Conservation (phyloP, 2,888 invertebrate genomes). For the Calameuta filiformis region DNA sequence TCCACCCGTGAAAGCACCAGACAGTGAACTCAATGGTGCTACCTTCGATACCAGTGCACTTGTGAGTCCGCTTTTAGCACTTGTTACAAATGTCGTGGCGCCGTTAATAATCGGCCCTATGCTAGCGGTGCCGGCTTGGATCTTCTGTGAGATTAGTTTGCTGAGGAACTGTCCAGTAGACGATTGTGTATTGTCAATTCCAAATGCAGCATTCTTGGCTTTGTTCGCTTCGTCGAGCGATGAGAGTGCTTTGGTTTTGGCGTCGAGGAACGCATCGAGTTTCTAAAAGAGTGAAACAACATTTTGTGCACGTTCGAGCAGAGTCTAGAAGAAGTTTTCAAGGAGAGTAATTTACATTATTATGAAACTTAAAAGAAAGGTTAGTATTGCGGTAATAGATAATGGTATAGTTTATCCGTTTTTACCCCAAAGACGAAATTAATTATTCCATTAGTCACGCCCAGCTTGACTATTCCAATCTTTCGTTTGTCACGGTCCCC, state of each 20-base stretch:
- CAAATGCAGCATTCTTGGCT: slow-evolving; percentile 80
- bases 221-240: slow-evolving; percentile 79
- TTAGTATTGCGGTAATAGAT: not conserved
- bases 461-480: slow-evolving; percentile 76
- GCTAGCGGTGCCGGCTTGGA: slow-evolving; percentile 73
- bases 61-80: slow-evolving; percentile 48
- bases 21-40: slow-evolving; percentile 66
- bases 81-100: slow-evolving; percentile 70
- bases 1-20: slow-evolving; percentile 72
- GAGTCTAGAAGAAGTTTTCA: not conserved
- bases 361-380: not conserved
- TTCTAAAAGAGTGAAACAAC: slow-evolving; percentile 70
- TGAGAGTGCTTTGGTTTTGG: slow-evolving; percentile 79
- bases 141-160: slow-evolving; percentile 75
- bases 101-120: slow-evolving; percentile 72
- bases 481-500: slow-evolving; percentile 78
- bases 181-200: slow-evolving; percentile 76
- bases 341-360: not conserved
- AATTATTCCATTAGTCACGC: slow-evolving; percentile 82
- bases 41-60: slow-evolving; percentile 55
- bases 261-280: slow-evolving; percentile 84
- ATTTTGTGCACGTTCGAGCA: not conserved
- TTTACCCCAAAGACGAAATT: slow-evolving; percentile 88
- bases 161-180: slow-evolving; percentile 72
- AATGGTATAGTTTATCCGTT: not conserved